phyloP scores from a whole-genome alignment of 2,888 invertebrate genomes.

The Blomia tropicalis region DNA sequence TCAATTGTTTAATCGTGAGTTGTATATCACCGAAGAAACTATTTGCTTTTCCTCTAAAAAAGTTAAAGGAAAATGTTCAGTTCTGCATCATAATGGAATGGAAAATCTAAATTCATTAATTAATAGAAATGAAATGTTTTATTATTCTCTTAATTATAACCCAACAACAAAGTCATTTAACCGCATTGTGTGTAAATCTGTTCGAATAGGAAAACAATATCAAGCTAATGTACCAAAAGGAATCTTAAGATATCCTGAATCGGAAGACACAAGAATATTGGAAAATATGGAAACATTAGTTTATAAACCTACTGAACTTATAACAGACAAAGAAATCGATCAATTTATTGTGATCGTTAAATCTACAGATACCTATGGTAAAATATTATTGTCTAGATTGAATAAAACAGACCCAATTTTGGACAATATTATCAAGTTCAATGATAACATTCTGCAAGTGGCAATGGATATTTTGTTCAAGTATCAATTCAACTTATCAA shows the following conservation, averaged over 20 bases:
- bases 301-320: background rate
- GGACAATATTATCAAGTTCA: background rate
- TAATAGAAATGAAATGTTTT: background rate
- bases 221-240: background rate
- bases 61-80: background rate
- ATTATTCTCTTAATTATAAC: background rate
- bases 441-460: background rate
- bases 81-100: background rate
- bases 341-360: background rate
- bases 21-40: background rate
- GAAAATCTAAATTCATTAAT: background rate
- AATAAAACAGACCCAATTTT: background rate
- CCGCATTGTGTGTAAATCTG: too few species aligned
- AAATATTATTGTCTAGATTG: too few species aligned
- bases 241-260: background rate
- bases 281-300: background rate
- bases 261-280: background rate
- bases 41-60: background rate
- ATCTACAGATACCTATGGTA: background rate
- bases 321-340: background rate
- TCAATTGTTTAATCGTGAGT: background rate
- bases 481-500: background rate
- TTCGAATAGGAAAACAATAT: background rate
- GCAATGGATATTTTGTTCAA: background rate
- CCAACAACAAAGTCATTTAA: background rate